Evolutionary conservation across 2,888 invertebrate species (phyloP), one percentile per base, ranked within the genome.

Genomic region (Sinotaia quadrata): DNA sequence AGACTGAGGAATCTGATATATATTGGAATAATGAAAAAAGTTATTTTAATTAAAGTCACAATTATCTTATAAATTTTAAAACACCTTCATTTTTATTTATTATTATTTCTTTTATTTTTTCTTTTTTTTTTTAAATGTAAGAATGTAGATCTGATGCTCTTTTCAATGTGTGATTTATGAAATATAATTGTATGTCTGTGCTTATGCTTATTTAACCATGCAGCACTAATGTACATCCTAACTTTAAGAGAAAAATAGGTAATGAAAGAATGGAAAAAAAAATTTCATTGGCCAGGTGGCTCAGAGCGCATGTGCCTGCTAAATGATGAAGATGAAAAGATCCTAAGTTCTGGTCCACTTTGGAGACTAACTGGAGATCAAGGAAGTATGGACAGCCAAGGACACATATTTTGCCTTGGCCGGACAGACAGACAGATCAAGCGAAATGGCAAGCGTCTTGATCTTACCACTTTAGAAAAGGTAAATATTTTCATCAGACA

Each of bases 401-500:
- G 84, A 1, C 18, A 60, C 21, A 63, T 88, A 15, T 78, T 75
- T 41, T 88, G 81, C 70, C 34, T 81, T 76, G 93, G 93, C 0
- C 91, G 96, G 57, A 90, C 88, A 74, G 93, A 94, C 87, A 91
- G 91, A 75, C 87, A 92, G 33, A 89, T 95, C 8, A 96, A 96
- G 89, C 90, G 94, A 85, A 92, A 93, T 86, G 95, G 95, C 0
- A 90, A 92, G 79, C 92, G 92, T 89, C 85, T 95, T 5, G 91
- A 92, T 84, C 87, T 94, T 54, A 87, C 88, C 47, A 81, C 82
- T 59, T 73, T 85, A 34, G 82, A 83, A 71, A 69, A 76, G 75
- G 84, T 82, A 56, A 52, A 68, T 59, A 21, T 56, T 10, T 15
- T 2, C 24, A 31, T 56, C n/a, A n/a, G n/a, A n/a, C n/a, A n/a